Evolutionary conservation across 1,140 invertebrate genomes (phyloP).

Genomic region (Leptinotarsa undecemlineata): DNA sequence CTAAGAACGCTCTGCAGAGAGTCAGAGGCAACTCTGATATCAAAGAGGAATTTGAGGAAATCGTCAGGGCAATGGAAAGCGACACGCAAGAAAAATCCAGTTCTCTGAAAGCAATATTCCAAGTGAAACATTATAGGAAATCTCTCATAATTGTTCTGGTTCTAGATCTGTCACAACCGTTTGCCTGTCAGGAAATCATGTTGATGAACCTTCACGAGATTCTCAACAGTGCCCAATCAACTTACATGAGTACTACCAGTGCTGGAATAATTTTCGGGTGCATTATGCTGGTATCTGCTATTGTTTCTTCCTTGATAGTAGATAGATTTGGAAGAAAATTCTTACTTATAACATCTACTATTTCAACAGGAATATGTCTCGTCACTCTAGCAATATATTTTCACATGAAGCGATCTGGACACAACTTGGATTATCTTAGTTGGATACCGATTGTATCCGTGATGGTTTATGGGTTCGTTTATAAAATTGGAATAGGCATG

Average conservation of each 20-base stretch:
- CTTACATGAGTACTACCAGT: constrained; percentile 16
- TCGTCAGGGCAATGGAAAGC: constrained; percentile 37
- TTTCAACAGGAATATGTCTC: constrained; percentile 34
- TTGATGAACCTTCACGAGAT: constrained; percentile 34
- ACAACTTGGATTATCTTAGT: constrained; percentile 51
- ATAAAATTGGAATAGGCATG: constrained; percentile 48
- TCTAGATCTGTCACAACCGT: constrained; percentile 60
- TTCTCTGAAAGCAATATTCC: constrained; percentile 28
- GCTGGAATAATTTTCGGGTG: constrained; percentile 39
- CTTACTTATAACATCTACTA: constrained; percentile 32
- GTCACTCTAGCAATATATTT: constrained; percentile 43
- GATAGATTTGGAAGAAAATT: constrained; percentile 40
- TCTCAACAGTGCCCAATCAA: constrained; percentile 27
- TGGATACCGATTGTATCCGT: constrained; percentile 36
- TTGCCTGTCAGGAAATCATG: constrained; percentile 53
- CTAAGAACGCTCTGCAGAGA: constrained; percentile 56
- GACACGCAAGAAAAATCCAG: constrained; percentile 33
- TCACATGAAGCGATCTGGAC: constrained; percentile 27
- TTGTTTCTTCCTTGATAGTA: constrained; percentile 29
- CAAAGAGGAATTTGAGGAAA: constrained; percentile 48
- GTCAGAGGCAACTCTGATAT: constrained; percentile 58
- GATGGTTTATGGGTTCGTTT: constrained; percentile 31
- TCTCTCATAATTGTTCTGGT: constrained; percentile 41
- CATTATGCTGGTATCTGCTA: constrained; percentile 35
- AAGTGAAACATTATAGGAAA: constrained; percentile 36